Conservation (phyloP, 2,113 vertebrate species). For the Myotis yumanensis region DNA sequence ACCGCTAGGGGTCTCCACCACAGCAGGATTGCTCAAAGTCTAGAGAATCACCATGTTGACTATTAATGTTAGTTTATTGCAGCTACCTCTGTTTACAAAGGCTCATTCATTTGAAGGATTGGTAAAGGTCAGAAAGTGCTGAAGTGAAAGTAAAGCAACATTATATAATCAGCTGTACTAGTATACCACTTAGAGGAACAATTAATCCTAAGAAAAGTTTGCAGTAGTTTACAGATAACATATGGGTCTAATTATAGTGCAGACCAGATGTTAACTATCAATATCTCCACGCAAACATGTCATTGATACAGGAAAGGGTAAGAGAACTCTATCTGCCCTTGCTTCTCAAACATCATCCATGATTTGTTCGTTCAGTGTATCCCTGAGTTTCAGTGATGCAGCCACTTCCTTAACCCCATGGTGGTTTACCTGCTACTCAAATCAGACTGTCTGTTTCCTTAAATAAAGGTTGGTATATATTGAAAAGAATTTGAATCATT, state of each 20-base stretch:
- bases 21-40: neutral
- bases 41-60: neutral
- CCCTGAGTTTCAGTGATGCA: neutral
- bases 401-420: neutral
- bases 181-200: slow-evolving; percentile 4
- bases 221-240: neutral
- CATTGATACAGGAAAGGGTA: slow-evolving; percentile 27
- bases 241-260: slow-evolving; percentile 30
- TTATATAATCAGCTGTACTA: neutral
- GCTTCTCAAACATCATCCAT: neutral
- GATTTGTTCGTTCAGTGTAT: neutral
- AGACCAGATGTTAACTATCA: slow-evolving; percentile 42
- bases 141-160: neutral
- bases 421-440: neutral
- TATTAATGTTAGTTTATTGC: neutral
- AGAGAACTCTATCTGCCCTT: slow-evolving; percentile 5
- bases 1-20: neutral
- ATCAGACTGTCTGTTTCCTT: neutral
- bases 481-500: neutral
- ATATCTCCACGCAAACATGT: slow-evolving; percentile 15
- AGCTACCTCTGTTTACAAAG: neutral
- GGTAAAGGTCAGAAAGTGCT: slow-evolving; percentile 34
- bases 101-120: neutral
- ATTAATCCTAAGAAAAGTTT: slow-evolving; percentile 50
- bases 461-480: neutral